Percentiles rank a stretch among this genome's conserved stretches.
Evolutionary conservation across 2,888 invertebrate species (phyloP).

Genomic region (Volucella inanis): DNA sequence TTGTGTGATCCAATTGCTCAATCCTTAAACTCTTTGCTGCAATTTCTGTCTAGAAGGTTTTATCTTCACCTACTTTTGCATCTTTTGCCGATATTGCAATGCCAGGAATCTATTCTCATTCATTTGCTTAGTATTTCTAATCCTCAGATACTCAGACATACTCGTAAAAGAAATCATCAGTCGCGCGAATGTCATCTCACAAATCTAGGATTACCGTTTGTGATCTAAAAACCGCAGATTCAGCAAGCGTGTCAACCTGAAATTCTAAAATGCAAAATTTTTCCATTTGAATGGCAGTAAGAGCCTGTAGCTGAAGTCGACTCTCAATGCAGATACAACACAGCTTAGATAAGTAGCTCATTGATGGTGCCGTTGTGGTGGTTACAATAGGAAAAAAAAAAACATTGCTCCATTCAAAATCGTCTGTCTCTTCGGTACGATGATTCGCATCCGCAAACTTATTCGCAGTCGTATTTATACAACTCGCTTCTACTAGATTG

Average conservation of each 20-base stretch:
- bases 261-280: conserved; percentile 74
- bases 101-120: no score
- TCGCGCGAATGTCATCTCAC: conserved; percentile 77
- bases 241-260: conserved; percentile 80
- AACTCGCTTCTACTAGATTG: neutral
- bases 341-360: conserved; percentile 56
- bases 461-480: neutral
- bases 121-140: no score
- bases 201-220: conserved; percentile 78
- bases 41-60: no score
- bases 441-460: conserved; percentile 67
- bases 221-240: conserved; percentile 80
- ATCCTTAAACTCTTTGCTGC: no score
- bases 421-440: conserved; percentile 51
- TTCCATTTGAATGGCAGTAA: conserved; percentile 60
- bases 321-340: conserved; percentile 21
- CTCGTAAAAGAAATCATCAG: conserved; percentile 37
- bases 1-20: no score
- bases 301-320: conserved; percentile 19
- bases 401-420: conserved; percentile 37
- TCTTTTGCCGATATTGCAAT: no score
- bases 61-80: no score
- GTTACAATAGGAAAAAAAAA: conserved; percentile 36
- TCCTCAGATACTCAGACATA: no score
- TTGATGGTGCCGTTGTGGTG: conserved; percentile 50